These are phyloP conservation scores for Heliconius hermathena DNA, from an alignment of 1,140 invertebrate genomes.

Conservation along the genomic window DNA sequence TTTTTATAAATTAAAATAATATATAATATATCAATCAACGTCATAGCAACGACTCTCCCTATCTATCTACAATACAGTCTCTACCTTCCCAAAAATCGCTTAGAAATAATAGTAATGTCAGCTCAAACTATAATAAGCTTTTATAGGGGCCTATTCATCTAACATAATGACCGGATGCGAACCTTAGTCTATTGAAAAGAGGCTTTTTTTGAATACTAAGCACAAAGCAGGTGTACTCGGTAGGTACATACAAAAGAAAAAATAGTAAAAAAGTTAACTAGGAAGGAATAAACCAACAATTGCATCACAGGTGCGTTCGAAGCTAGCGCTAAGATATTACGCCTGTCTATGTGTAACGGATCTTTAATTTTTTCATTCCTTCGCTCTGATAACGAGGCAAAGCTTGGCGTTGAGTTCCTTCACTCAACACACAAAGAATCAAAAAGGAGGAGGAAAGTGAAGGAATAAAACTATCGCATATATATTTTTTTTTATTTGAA, in stretches of 20 bases:
- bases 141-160: conserved; percentile 1
- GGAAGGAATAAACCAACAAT: not conserved
- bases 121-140: not conserved
- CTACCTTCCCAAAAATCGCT: not conserved
- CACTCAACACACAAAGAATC: too few species aligned
- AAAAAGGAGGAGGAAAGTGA: too few species aligned
- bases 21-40: not conserved
- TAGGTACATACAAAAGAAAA: not conserved
- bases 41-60: not conserved
- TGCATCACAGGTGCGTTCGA: not conserved
- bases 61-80: not conserved
- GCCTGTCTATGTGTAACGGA: too few species aligned
- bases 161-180: conserved; percentile 8
- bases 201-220: not conserved
- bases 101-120: not conserved
- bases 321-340: too few species aligned
- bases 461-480: too few species aligned
- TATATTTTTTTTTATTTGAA: too few species aligned
- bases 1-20: too few species aligned
- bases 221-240: conserved; percentile 1
- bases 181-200: not conserved
- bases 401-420: too few species aligned
- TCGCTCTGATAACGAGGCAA: too few species aligned
- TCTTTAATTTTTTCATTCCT: too few species aligned
- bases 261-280: conserved; percentile 3